These are phyloP conservation scores for Cynopterus brachyotis DNA, from an alignment of 2,113 vertebrate genomes.

Conservation along the genomic window DNA sequence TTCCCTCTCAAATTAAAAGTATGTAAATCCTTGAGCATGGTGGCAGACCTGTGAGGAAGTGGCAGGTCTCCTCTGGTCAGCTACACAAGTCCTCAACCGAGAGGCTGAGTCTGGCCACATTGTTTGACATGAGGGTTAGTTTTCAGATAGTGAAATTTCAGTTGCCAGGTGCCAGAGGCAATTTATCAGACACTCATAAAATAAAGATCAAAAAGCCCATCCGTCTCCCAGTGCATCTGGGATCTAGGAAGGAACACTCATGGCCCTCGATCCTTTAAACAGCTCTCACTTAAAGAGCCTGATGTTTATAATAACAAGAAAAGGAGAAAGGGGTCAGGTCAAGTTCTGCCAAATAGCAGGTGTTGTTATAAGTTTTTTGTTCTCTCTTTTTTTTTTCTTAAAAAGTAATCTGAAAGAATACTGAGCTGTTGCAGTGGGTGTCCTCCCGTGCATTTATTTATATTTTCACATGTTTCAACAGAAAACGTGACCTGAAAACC, in stretches of 20 bases:
- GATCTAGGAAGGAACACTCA: constrained; percentile 89
- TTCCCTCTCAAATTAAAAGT: constrained; percentile 77
- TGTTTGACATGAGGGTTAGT: constrained; percentile 88
- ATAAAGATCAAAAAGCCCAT: constrained; percentile 89
- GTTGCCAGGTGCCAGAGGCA: constrained; percentile 89
- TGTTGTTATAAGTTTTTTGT: constrained; percentile 85
- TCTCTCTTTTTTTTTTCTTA: constrained; percentile 59
- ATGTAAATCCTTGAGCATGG: constrained; percentile 67
- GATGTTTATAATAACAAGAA: constrained; percentile 93
- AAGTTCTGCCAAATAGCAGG: constrained; percentile 86
- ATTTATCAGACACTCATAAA: constrained; percentile 90
- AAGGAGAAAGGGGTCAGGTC: constrained; percentile 90
- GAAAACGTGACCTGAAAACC: background rate
- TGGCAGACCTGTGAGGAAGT: constrained; percentile 69
- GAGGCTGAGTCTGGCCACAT: constrained; percentile 80
- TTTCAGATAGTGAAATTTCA: constrained; percentile 89
- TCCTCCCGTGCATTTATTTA: constrained; percentile 37
- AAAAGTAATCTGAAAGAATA: constrained; percentile 78
- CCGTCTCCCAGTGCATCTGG: constrained; percentile 85
- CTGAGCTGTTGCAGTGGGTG: constrained; percentile 51
- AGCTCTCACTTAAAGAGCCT: constrained; percentile 90
- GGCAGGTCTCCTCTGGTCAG: constrained; percentile 74
- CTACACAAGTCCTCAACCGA: constrained; percentile 68
- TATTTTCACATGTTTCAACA: constrained; percentile 30
- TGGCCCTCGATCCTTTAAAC: constrained; percentile 86